Evolutionary conservation across 2,888 invertebrate species (phyloP).

Genomic region (Rotaria macrura): DNA sequence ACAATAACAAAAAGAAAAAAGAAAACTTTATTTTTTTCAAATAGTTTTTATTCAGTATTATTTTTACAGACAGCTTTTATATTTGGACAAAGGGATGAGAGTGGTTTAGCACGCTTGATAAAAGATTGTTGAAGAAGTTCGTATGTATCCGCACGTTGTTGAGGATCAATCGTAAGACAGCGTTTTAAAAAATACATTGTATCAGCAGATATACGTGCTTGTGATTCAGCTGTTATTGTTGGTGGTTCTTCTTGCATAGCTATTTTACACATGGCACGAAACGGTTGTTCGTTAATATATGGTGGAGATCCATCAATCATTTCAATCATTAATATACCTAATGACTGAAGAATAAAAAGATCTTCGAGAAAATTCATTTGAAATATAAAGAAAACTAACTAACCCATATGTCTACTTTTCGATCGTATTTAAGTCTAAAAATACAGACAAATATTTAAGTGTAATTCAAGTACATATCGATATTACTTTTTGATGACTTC

Average conservation of each 20-base stretch:
- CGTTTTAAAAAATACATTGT: slow-evolving; percentile 62
- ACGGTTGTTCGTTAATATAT: slow-evolving; percentile 82
- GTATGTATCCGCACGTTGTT: slow-evolving; percentile 73
- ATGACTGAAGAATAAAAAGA: slow-evolving; percentile 40
- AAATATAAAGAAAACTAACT: too few species aligned
- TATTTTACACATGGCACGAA: slow-evolving; percentile 78
- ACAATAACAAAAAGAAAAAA: neutral
- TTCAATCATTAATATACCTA: slow-evolving; percentile 93
- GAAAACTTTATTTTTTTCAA: neutral
- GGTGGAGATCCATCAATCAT: slow-evolving; percentile 95
- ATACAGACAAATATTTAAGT: neutral
- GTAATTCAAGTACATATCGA: neutral
- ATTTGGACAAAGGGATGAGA: slow-evolving; percentile 22
- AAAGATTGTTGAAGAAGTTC: slow-evolving; percentile 65
- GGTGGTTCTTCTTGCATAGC: slow-evolving; percentile 90
- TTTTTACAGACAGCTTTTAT: slow-evolving; percentile 26
- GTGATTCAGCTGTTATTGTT: slow-evolving; percentile 60
- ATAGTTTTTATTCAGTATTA: neutral
- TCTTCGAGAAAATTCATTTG: too few species aligned
- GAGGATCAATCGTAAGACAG: slow-evolving; percentile 82
- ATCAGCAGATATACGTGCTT: slow-evolving; percentile 57
- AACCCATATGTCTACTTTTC: slow-evolving; percentile 58
- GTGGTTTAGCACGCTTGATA: slow-evolving; percentile 22
- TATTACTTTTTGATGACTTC: slow-evolving; percentile 56
- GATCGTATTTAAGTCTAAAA: slow-evolving; percentile 73